Base-by-base conservation (phyloP, 2,797 vertebrate genomes). In the Fratercula arctica region DNA sequence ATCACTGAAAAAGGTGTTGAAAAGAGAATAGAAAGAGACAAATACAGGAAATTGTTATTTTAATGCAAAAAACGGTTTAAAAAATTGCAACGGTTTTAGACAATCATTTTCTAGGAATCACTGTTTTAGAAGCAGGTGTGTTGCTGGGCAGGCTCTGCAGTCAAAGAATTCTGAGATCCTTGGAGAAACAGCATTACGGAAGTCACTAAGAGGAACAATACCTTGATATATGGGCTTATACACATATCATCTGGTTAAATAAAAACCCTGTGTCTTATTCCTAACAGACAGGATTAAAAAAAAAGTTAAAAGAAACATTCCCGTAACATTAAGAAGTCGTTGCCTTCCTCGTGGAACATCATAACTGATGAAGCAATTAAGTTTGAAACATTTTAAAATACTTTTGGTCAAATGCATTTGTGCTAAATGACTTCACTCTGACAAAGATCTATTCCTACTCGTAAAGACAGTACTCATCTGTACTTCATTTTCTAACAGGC, bases 401-500 rank as follows among this genome's bases (percentile, higher is more conserved):
- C 70, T 94, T 96, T 91, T 95, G 92, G 85, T 94, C 16, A 25
- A 94, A 93, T 94, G 61, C 87, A 94, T 95, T 96, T 95, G 86
- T 93, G 85, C 73, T 96, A 97, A 96, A 92, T 96, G 57, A 91
- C 68, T 96, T 95, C 85, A 93, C 67, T 93, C 87, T 96, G 90
- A 88, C 89, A 96, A 70, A 93, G 95, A 88, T 89, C 74, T 94
- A 74, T 96, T 90, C 64, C 61, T 93, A 45, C 86, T 96, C 78
- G 0, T 92, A 96, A 92, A 96, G 83, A 72, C 63, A 41, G 81
- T 69, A 23, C 89, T 97, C 94, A 97, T 89, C 89, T 92, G 68
- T 93, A 93, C 90, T 85, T 80, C 95, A 85, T 97, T 98, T 97
- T 95, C 96, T 96, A 98, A 89, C 98, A 99, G 99, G 99, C 97